Base-by-base conservation (phyloP, 2,113 vertebrate species). In the Cochlearius cochlearius region DNA sequence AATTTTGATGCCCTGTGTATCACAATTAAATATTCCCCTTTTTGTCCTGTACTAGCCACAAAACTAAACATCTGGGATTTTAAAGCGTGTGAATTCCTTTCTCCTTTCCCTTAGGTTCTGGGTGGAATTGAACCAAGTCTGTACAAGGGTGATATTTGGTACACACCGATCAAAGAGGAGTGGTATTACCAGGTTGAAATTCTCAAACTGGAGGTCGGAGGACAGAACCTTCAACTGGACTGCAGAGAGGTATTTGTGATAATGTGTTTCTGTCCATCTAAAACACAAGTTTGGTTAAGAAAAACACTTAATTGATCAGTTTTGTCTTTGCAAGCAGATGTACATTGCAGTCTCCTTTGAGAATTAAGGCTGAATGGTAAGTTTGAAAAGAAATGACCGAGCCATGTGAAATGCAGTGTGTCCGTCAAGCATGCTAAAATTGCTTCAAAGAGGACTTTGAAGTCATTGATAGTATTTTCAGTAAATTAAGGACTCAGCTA, bases 121-220 rank as follows among this genome's bases (percentile, higher is more conserved):
- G 99, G 99, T 88, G 99, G 99, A 20, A 96, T 98, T 52, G 99
- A 99, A 92, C 98, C 99, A 9, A 98, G 98, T 19, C 93, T 99
- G 82, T 99, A 99, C 95, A 97, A 8, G 4, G 99, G 99, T 75
- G 97, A 99, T 20, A 98, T 99, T 91, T 99, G 99, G 99, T 99
- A 99, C 93, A 99, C 99, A 21, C 99, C 99, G 1, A 98, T 99
- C 75, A 97, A 98, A 55, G 98, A 99, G 92, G 99, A 99, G 92
- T 99, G 99, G 99, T 99, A 99, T 94, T 99, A 99, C 92, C 99
- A 99, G 90, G 99, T 99, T 67, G 99, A 99, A 97, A 98, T 99
- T 77, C 98, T 99, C 90, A 99, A 99, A 58, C 95, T 99, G 97
- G 99, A 99, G 93, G 99, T 99, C 0, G 99, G 99, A 50, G 98